Evolutionary conservation across 2,797 vertebrate genomes (phyloP), one percentile per base, ranked within the genome.

Genomic region (Helarctos malayanus): DNA sequence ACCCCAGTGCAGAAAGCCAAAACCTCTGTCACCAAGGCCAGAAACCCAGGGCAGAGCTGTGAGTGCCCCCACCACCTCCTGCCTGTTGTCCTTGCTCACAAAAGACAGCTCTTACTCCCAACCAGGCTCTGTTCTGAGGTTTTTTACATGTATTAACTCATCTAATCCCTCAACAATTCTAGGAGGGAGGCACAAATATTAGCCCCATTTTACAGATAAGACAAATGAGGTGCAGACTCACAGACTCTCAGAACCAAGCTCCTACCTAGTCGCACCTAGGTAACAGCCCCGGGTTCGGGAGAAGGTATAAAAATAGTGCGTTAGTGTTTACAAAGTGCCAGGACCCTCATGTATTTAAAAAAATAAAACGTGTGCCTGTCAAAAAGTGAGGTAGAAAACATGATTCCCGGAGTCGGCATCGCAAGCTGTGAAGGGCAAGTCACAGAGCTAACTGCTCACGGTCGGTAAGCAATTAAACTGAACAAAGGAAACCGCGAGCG

Each of bases 401-500:
- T 0, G 16, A 47, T 61, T 47, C 76, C 65, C 2, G 59, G 81
- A 83, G 61, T 75, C 63, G 18, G 71, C 59, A 7, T 13, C 1
- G 27, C 29, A 38, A 75, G 47, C 2, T 1, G 35, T 63, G 54
- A 61, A 57, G 0, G 45, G 19, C 23, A 76, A 76, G 49, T 23
- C 91, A 45, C 78, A 1, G 14, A 57, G 15, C 45, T n/a, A n/a
- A 29, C 10, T 7, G 68, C 47, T 65, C 75, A 38, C 63, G 96
- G 76, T 21, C 89, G 47, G 7, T 1, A 12, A 65, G 59, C 63
- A 11, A 59, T 23, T 18, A 35, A 19, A 45, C 27, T 2, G 6
- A 79, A 93, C 92, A 82, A 79, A 94, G 25, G 94, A 3, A 13
- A 32, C 10, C 75, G 18, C 19, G 91, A 76, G 89, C 83, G 97